Percentiles rank a stretch among this genome's conserved stretches.
phyloP scores from a whole-genome alignment of 2,888 invertebrate genomes.

The Heliconius hortense region DNA sequence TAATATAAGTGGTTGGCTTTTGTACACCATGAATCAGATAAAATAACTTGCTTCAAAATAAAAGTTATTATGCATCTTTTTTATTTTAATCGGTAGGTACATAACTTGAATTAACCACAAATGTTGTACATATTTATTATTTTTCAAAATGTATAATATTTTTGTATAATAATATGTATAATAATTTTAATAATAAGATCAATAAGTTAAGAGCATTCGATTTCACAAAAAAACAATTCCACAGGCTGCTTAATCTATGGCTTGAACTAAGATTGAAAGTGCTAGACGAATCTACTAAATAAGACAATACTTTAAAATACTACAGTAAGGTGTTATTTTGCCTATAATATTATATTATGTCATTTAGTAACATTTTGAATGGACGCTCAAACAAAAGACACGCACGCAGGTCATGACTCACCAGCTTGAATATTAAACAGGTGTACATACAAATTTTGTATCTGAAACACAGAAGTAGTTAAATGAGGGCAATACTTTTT shows the following conservation, averaged over 20 bases:
- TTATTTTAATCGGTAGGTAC: not conserved
- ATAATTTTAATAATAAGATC: slow-evolving; percentile 1
- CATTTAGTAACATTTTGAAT: slow-evolving; percentile 16
- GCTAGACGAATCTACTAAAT: slow-evolving; percentile 8
- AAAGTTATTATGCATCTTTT: not conserved
- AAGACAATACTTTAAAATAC: not conserved
- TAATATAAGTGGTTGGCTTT: too few species aligned
- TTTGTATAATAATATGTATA: too few species aligned
- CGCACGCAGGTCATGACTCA: slow-evolving; percentile 43
- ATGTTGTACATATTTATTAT: not conserved
- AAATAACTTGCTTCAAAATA: too few species aligned
- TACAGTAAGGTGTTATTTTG: slow-evolving; percentile 25
- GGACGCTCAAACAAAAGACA: slow-evolving; percentile 31
- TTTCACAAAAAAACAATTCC: slow-evolving; percentile 12
- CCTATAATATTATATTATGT: slow-evolving; percentile 7
- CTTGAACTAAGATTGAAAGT: slow-evolving; percentile 18
- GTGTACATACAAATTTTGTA: slow-evolving; percentile 47
- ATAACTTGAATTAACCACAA: not conserved
- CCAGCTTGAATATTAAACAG: slow-evolving; percentile 50
- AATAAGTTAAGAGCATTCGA: not conserved
- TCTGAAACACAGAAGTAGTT: slow-evolving; percentile 17
- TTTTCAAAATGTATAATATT: not conserved
- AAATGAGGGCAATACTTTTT: not conserved
- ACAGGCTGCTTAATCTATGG: slow-evolving; percentile 26
- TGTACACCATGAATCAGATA: too few species aligned